phyloP scores from a whole-genome alignment of 2,113 vertebrate species.

The Bufo gargarizans region DNA sequence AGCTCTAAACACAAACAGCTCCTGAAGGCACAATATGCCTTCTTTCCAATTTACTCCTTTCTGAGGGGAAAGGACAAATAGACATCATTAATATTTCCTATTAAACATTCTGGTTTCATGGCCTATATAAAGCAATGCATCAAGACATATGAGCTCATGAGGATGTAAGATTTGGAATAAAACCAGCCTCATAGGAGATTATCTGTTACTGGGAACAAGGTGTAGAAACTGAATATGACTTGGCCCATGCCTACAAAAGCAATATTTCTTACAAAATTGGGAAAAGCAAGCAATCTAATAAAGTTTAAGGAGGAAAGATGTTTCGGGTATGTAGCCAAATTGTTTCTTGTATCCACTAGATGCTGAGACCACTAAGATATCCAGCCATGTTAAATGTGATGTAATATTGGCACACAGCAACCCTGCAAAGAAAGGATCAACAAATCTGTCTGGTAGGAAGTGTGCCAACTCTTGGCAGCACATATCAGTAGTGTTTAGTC shows the following conservation, averaged over 20 bases:
- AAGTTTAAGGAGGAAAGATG: conserved; percentile 10
- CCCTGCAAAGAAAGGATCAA: conserved; percentile 32
- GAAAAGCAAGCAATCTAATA: conserved; percentile 19
- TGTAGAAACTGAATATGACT: conserved; percentile 27
- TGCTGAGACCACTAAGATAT: conserved; percentile 1
- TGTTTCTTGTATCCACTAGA: conserved; percentile 26
- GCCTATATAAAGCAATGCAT: not conserved
- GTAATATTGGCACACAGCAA: conserved; percentile 25
- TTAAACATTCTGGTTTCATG: not conserved
- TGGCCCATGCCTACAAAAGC: conserved; percentile 4
- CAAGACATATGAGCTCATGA: not conserved
- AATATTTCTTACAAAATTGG: not conserved
- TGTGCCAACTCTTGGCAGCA: conserved; percentile 45
- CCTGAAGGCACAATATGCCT: not conserved
- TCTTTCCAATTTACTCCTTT: not conserved
- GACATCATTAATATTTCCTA: not conserved
- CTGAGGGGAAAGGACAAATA: not conserved
- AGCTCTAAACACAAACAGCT: not conserved
- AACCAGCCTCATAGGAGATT: not conserved
- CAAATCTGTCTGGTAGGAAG: conserved; percentile 49
- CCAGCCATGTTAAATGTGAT: conserved; percentile 39
- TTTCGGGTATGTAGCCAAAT: not conserved
- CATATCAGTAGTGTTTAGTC: conserved; percentile 21
- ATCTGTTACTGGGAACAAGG: not conserved
- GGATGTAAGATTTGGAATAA: not conserved